These are phyloP conservation scores for Bombus difficillimus DNA, from an alignment of 1,140 invertebrate species.

Conservation along the genomic window DNA sequence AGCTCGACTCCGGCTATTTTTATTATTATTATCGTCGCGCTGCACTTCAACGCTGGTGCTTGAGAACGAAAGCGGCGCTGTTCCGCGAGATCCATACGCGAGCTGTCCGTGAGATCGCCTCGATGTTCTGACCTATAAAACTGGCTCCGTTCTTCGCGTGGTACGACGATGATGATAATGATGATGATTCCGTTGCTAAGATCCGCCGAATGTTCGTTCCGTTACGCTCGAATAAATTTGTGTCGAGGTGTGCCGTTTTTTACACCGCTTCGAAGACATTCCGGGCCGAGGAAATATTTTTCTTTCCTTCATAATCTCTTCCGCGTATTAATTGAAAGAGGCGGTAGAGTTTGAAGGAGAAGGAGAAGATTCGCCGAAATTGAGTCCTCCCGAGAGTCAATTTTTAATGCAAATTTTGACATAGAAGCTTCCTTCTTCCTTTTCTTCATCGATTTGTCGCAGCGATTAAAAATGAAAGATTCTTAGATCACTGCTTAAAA, in stretches of 20 bases:
- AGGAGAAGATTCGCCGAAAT: neutral
- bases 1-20: slow-evolving; percentile 74
- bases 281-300: neutral
- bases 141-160: neutral
- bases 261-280: neutral
- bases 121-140: slow-evolving; percentile 46
- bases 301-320: neutral
- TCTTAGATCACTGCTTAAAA: neutral
- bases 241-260: slow-evolving; percentile 30
- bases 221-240: slow-evolving; percentile 7
- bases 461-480: neutral
- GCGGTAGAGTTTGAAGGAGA: neutral
- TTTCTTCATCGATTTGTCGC: neutral
- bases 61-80: slow-evolving; percentile 50
- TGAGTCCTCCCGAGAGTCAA: neutral
- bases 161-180: neutral
- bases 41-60: slow-evolving; percentile 56
- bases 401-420: neutral
- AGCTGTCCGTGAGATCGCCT: neutral
- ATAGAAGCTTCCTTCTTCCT: too few species aligned
- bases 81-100: neutral
- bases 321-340: neutral
- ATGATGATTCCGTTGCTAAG: neutral
- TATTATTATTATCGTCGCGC: slow-evolving; percentile 71
- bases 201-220: slow-evolving; percentile 3